Evolutionary conservation across 2,113 vertebrate species (phyloP), one percentile per base, ranked within the genome.

Genomic region (Indri indri): DNA sequence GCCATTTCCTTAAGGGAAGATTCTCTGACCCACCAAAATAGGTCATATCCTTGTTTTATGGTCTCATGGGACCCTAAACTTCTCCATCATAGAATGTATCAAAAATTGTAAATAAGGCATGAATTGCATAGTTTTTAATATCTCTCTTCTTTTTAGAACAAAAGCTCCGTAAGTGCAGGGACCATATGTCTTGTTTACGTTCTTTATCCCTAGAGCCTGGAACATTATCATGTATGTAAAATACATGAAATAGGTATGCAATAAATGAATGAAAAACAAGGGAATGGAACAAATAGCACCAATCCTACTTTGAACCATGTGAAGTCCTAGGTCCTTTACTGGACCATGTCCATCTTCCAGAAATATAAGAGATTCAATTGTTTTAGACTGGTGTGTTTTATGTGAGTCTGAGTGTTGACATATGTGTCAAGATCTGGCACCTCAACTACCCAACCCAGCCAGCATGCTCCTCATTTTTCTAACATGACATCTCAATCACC

Each of bases 1-100:
- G 17, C 37, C 45, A 71, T 81, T 81, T 59, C 84, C n/a, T 95
- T 54, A 90, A 86, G 73, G 91, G 93, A 96, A 77, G 30, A 34
- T 80, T 90, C 68, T 74, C 76, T 90, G 37, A 73, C 50, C 27
- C 84, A 83, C 54, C 20, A 61, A 87, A 89, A 52, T 54, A 66
- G 80, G 18, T 61, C 23, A 18, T 42, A 14, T 57, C 71, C 20
- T 70, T 63, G 42, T 89, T 71, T 93, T 82, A 92, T 70, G 76
- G 40, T 94, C 23, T 96, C 45, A 61, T 27, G 18, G 52, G 20
- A 59, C 27, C 74, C 9, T 90, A 83, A 87, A 92, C 74, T 89
- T 95, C 47, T 91, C 50, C 22, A 52, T 90, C 40, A 88, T 42
- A 70, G 25, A 30, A 80, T 18, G 61, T 97, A 40, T 20, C 63